Evolutionary conservation across 2,888 invertebrate genomes (phyloP).

Genomic region (Parnassius glacialis): DNA sequence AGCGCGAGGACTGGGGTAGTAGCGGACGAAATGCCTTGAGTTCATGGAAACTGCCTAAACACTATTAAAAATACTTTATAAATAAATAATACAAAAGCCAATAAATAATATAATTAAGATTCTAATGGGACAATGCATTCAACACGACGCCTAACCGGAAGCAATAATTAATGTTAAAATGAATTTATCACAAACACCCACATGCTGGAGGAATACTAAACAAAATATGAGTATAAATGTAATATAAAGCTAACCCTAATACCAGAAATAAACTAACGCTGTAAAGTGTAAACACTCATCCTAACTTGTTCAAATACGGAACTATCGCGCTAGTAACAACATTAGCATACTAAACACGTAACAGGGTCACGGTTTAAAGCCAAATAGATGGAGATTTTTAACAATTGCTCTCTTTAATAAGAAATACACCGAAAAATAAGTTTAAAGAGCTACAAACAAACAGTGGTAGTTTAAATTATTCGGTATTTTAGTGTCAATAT

Average conservation of each 20-base stretch:
- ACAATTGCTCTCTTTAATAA: constrained; percentile 8
- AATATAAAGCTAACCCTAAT: constrained; percentile 22
- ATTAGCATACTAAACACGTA: constrained; percentile 52
- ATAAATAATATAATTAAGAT: too few species aligned
- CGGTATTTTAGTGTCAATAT: too few species aligned
- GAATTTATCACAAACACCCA: constrained; percentile 14
- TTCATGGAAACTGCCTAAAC: too few species aligned
- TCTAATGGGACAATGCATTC: too few species aligned
- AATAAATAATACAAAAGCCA: too few species aligned
- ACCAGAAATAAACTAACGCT: constrained; percentile 24
- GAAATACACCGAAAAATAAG: not conserved
- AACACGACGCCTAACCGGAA: too few species aligned
- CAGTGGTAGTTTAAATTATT: too few species aligned
- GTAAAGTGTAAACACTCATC: constrained; percentile 13
- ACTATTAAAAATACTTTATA: too few species aligned
- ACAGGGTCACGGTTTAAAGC: constrained; percentile 47
- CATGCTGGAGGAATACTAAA: constrained; percentile 19
- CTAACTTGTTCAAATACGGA: constrained; percentile 25
- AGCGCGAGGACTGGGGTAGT: too few species aligned
- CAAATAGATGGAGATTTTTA: constrained; percentile 28
- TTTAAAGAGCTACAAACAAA: not conserved
- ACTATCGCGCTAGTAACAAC: constrained; percentile 48
- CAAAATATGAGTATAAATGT: not conserved
- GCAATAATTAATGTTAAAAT: not conserved
- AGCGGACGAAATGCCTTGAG: too few species aligned